Evolutionary conservation across 2,888 invertebrate species (phyloP).

Genomic region (Podotricha telesiphe): DNA sequence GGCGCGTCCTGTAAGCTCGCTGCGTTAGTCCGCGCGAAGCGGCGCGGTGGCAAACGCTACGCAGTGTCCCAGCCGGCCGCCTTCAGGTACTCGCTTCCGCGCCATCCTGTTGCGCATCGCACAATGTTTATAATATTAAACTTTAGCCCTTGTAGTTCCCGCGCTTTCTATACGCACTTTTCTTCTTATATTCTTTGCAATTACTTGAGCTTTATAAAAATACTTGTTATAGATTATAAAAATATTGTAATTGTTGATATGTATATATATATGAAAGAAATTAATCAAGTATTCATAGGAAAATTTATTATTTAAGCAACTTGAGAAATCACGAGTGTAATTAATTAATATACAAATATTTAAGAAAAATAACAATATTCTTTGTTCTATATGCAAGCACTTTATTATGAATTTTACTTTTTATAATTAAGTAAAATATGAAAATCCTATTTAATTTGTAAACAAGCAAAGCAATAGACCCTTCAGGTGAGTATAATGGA

Average conservation of each 20-base stretch:
- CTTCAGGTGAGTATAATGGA: constrained; percentile 1
- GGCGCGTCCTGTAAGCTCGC: constrained; percentile 52
- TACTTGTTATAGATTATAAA: neutral
- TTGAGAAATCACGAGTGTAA: neutral
- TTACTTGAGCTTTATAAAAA: constrained; percentile 25
- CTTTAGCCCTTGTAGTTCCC: constrained; percentile 48
- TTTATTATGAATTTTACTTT: no score
- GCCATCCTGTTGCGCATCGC: constrained; percentile 80
- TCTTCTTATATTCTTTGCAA: constrained; percentile 28
- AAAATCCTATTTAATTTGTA: neutral
- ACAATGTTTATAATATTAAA: constrained; percentile 66
- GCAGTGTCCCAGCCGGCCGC: constrained; percentile 64
- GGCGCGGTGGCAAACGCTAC: constrained; percentile 65
- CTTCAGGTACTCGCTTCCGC: constrained; percentile 65
- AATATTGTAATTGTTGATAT: neutral
- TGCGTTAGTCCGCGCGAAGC: constrained; percentile 75
- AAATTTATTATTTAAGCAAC: neutral
- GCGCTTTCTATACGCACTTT: constrained; percentile 46
- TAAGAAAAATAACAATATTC: neutral
- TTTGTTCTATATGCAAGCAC: neutral
- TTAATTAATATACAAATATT: neutral
- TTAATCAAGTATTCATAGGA: neutral
- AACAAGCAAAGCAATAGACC: neutral
- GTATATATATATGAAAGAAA: neutral
- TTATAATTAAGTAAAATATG: neutral